These are phyloP conservation scores for Semnornis frantzii DNA, from an alignment of 2,113 vertebrate genomes.

Conservation along the genomic window DNA sequence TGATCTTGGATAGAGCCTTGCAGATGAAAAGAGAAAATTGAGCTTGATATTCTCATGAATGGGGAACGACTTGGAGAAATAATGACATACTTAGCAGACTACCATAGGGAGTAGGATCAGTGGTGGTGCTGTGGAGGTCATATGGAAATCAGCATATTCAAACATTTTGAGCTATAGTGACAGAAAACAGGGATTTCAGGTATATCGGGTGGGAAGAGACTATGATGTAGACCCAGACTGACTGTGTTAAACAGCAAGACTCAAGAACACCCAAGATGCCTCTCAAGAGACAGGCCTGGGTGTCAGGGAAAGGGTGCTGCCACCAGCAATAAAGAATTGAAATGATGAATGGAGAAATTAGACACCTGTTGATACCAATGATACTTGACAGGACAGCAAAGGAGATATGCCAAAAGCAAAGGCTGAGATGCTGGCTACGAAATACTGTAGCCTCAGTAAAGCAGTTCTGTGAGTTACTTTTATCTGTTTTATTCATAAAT, in stretches of 20 bases:
- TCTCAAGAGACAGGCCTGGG: not conserved
- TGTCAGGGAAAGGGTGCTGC: not conserved
- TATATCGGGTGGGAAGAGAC: not conserved
- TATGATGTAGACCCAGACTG: not conserved
- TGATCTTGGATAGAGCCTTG: not conserved
- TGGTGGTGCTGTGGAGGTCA: not conserved
- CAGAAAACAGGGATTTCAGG: not conserved
- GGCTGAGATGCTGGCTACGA: not conserved
- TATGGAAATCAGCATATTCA: not conserved
- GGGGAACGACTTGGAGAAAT: not conserved
- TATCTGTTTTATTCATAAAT: not conserved
- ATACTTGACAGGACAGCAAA: not conserved
- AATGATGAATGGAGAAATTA: not conserved
- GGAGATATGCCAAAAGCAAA: not conserved
- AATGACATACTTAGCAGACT: not conserved
- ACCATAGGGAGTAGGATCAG: not conserved
- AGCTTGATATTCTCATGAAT: not conserved
- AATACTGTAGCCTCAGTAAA: not conserved
- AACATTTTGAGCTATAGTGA: not conserved
- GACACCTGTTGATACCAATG: not conserved
- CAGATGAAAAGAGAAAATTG: not conserved
- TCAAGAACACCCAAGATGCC: not conserved
- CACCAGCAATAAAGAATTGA: not conserved
- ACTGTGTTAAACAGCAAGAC: not conserved
- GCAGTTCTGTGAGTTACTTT: not conserved